Evolutionary conservation across 2,113 vertebrate genomes (phyloP), one percentile per base, ranked within the genome.

Genomic region (Vicugna pacos): DNA sequence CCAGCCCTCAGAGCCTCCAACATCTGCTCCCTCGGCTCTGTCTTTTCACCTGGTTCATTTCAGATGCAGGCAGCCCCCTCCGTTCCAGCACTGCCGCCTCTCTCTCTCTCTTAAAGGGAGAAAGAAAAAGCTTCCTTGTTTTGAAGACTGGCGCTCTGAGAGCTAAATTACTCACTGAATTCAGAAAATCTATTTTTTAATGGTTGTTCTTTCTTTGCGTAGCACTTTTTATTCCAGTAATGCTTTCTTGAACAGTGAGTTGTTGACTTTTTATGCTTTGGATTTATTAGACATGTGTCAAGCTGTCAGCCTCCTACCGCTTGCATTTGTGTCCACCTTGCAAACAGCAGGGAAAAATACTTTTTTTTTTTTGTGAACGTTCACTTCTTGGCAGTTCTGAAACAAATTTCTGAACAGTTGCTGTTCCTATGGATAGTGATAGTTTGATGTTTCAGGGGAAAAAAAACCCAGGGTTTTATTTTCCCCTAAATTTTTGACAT

Each of bases 231-330:
- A 98, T 98, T 97, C 93, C 14, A n/a, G 97, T 69, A 97, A 98
- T 94, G 98, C 95, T 98, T 98, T 98, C 98, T 97, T 96, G 93
- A 97, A 93, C 89, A 28, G 97, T 70, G 98, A 95, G 97, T 96
- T 98, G 98, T 98, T 98, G 98, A 98, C 98, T 98, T 98, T 98
- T 97, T 97, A 67, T 98, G 98, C 98, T 98, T 98, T 98, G 97
- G 98, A 98, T 98, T 98, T 98, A 98, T 98, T 98, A 98, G 98
- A 98, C 98, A 98, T 98, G 98, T 98, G 98, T 98, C 98, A 98
- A 98, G 96, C 97, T 98, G 98, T 98, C 98, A 99, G 87, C 98
- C 98, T 98, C 98, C 98, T 97, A 98, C 98, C 5, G 98, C 93
- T 97, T 97, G 97, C 98, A 98, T 98, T 98, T 98, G 98, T 98